phyloP scores from a whole-genome alignment of 2,113 vertebrate species.

The Ageneiosus marmoratus region DNA sequence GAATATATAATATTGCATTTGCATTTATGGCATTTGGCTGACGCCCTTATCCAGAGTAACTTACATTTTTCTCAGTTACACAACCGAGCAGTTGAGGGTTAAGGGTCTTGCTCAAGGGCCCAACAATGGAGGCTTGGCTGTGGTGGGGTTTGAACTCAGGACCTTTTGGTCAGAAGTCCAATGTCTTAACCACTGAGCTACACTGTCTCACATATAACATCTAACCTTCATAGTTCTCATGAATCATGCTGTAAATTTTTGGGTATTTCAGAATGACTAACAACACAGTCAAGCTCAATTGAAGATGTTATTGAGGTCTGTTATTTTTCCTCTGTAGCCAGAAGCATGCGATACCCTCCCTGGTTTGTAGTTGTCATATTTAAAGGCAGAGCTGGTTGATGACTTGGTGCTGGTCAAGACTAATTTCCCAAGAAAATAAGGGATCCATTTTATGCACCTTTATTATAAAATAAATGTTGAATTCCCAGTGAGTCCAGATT shows the following conservation, averaged over 20 bases:
- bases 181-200: too few species aligned
- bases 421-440: constrained; percentile 35
- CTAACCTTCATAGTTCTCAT: background rate
- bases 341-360: background rate
- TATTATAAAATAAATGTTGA: constrained; percentile 58
- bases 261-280: background rate
- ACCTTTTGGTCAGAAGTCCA: too few species aligned
- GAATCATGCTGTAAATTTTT: background rate
- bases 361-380: background rate
- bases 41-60: too few species aligned
- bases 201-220: too few species aligned
- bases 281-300: background rate
- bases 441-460: constrained; percentile 62
- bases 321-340: constrained; percentile 16
- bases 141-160: too few species aligned
- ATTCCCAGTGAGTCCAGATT: background rate
- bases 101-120: too few species aligned
- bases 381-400: background rate
- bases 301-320: background rate
- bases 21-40: too few species aligned
- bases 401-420: background rate
- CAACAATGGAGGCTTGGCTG: too few species aligned
- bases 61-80: too few species aligned
- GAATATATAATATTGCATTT: too few species aligned
- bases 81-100: too few species aligned